Evolutionary conservation across 2,113 vertebrate species (phyloP), one percentile per base, ranked within the genome.

Genomic region (Xenus cinereus): DNA sequence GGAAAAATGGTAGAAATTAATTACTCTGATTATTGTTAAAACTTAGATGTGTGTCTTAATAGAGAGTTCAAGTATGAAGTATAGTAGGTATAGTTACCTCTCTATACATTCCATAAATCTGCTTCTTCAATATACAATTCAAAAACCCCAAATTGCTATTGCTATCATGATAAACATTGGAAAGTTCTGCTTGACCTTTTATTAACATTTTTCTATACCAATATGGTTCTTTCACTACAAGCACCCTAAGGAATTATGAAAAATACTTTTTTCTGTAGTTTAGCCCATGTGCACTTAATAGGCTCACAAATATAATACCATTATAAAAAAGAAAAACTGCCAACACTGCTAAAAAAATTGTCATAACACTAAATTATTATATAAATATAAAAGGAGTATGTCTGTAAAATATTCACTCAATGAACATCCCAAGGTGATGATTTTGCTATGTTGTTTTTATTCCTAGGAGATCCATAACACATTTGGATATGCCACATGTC

Each of bases 371-470:
- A 98, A 98, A 98, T 98, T 98, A 98, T 98, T 98, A 98, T 98
- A 98, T 98, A 98, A 98, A 98, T 98, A 98, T 98, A 98, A 98
- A 98, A 98, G 97, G 98, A 98, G 98, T 98, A 97, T 98, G 98
- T 98, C 98, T 98, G 98, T 98, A 98, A 98, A 98, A 98, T 98
- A 98, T 98, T 98, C 98, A 98, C 98, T 98, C 98, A 98, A 97
- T 98, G 98, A 98, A 97, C 98, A 98, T 98, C 98, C 98, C 98
- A 98, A 98, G 98, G 98, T 98, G 98, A 98, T 98, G 98, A 98
- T 98, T 98, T 98, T 93, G 97, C 98, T 97, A 97, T 98, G 98
- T 98, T 98, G 98, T 97, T 98, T 97, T 98, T 98, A 98, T 98
- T 98, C 98, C 98, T 98, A 94, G 94, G 98, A 98, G 98, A 98